Evolutionary conservation across 2,113 vertebrate species (phyloP).

Genomic region (Cyphomyrus discorhynchus): DNA sequence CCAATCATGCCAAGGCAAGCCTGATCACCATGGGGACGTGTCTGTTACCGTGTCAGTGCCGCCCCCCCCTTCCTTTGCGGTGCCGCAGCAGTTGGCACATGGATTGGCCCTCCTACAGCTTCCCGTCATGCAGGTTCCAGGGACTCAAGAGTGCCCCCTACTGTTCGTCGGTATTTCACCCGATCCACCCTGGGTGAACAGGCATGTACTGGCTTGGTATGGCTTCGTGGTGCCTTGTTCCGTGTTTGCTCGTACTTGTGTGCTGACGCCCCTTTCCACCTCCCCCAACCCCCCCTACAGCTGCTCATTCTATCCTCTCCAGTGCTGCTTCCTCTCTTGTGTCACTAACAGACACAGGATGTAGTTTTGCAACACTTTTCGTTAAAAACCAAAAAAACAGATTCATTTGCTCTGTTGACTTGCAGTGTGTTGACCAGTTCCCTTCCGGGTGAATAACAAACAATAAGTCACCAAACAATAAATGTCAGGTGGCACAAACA

Average conservation of each 20-base stretch:
- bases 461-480: neutral
- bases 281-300: neutral
- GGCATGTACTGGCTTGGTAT: neutral
- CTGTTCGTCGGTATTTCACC: neutral
- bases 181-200: neutral
- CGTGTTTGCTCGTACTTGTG: neutral
- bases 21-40: neutral
- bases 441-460: neutral
- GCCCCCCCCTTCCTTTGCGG: neutral
- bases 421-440: neutral
- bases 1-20: neutral
- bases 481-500: neutral
- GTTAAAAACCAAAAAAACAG: neutral
- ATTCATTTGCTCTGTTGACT: neutral
- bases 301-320: neutral
- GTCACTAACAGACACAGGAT: conserved; percentile 10
- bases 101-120: neutral
- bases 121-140: neutral
- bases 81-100: neutral
- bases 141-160: neutral
- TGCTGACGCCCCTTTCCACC: neutral
- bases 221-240: neutral
- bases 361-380: conserved; percentile 12
- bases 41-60: neutral
- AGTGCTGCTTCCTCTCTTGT: neutral